Evolutionary conservation across 92 coral and sea anemone species (phyloP).

Genomic region (Palythoa caribaeorum): DNA sequence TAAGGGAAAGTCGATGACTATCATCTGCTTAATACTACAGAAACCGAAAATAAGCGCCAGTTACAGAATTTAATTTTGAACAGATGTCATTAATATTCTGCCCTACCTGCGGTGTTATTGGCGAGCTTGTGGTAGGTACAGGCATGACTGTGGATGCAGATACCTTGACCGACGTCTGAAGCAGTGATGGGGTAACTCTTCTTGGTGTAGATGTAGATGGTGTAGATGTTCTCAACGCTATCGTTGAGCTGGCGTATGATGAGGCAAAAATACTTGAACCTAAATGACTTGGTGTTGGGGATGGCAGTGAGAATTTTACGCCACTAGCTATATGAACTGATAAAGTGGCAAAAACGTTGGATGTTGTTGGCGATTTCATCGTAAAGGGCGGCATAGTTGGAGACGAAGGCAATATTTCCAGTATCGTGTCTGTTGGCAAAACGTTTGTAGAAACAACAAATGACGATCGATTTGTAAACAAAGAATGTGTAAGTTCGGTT

Average conservation of each 20-base stretch:
- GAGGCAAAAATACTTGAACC: background rate
- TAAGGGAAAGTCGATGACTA: no score
- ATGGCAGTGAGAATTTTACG: background rate
- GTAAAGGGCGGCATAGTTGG: background rate
- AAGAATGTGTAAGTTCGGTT: background rate
- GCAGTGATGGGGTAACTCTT: background rate
- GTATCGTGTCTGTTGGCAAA: background rate
- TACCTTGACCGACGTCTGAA: background rate
- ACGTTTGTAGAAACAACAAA: background rate
- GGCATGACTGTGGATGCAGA: slow-evolving; percentile 6
- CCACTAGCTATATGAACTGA: background rate
- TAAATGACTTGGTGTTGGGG: background rate
- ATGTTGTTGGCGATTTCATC: background rate
- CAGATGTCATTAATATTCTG: background rate
- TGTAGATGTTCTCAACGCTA: background rate
- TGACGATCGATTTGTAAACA: background rate
- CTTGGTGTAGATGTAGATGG: background rate
- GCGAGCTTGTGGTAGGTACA: background rate
- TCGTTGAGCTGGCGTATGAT: background rate
- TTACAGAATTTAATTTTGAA: background rate
- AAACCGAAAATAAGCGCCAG: no score
- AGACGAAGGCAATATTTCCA: background rate
- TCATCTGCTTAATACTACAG: no score
- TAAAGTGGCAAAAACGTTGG: background rate
- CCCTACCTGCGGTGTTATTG: slow-evolving; percentile 17